Base-by-base conservation (phyloP, 2,888 invertebrate genomes). In the Drosophila dives region DNA sequence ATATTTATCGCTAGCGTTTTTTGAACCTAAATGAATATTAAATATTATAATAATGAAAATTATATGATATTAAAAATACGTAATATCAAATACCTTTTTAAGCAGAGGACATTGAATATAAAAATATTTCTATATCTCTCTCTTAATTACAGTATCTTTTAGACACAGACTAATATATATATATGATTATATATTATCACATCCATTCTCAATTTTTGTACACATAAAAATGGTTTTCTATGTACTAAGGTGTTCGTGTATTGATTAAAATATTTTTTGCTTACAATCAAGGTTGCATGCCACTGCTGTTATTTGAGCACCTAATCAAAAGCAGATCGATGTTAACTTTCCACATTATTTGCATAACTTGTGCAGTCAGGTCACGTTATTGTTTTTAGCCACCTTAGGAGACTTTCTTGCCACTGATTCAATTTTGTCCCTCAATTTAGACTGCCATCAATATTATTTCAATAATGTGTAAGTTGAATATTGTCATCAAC, bases 321-420 rank as follows among this genome's bases (percentile, higher is more conserved):
- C 64, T 69, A 77, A 83, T 79, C 72, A 79, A 83, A 70, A 81
- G 70, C 74, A 70, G 51, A 42, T n/a, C 64, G 36, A 64, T 61
- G 73, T 78, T 76, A 60, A 76, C 71, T 75, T 71, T 64, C 58
- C 53, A 56, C 62, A 63, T 72, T 70, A 77, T 72, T 66, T 62
- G 63, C 32, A 45, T 40, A 59, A 63, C 49, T 84, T 77, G 36
- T 49, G 60, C 56, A 75, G 15, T 32, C 80, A 74, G 65, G 82
- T 80, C 85, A 83, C 83, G 83, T 80, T 69, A 72, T 63, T 66
- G 45, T 65, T 70, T 49, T 36, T 70, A 58, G 59, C 64, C 67
- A 70, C 82, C 64, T 84, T 64, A 54, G 68, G 59, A 32, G 32
- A 32, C 48, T 54, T 64, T 45, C 15, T 45, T 45, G 34, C 45